Percentiles rank a stretch among this genome's conserved stretches.
phyloP scores from a whole-genome alignment of 2,888 invertebrate genomes.

The Papilio protenor region DNA sequence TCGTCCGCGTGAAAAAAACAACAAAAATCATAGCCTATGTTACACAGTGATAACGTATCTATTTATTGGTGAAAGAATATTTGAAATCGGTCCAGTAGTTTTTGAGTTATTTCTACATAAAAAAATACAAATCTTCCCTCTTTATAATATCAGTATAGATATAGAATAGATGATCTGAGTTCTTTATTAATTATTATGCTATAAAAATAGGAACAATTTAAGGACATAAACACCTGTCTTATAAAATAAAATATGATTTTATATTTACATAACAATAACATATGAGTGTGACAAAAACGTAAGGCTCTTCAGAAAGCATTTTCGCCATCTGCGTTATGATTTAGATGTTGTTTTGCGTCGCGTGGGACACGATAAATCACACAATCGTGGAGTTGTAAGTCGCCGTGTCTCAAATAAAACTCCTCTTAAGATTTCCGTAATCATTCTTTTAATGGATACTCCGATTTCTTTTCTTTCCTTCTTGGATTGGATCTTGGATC shows the following conservation, averaged over 20 bases:
- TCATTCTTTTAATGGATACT: neutral
- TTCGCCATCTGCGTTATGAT: slow-evolving; percentile 66
- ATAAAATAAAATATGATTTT: slow-evolving; percentile 35
- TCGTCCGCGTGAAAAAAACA: too few species aligned
- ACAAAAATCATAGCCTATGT: too few species aligned
- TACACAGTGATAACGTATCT: too few species aligned
- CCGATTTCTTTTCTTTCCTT: too few species aligned
- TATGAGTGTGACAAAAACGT: slow-evolving; percentile 46
- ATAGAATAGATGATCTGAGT: too few species aligned
- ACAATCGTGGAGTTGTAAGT: slow-evolving; percentile 52
- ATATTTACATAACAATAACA: slow-evolving; percentile 18
- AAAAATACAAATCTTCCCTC: too few species aligned
- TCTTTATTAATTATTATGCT: neutral
- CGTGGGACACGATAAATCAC: slow-evolving; percentile 58
- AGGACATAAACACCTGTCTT: neutral
- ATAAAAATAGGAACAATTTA: neutral
- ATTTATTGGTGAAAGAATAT: too few species aligned
- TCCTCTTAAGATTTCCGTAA: neutral
- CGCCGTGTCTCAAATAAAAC: slow-evolving; percentile 58
- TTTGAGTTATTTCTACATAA: too few species aligned
- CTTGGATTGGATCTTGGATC: too few species aligned
- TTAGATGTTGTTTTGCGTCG: slow-evolving; percentile 62
- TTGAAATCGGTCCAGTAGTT: too few species aligned
- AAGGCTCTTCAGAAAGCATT: slow-evolving; percentile 58
- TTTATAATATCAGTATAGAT: too few species aligned